Percentiles rank a stretch among this genome's conserved stretches.
These are phyloP conservation scores for Forbesichthys papilliferus DNA, from an alignment of 2,113 vertebrate genomes.

Conservation along the genomic window DNA sequence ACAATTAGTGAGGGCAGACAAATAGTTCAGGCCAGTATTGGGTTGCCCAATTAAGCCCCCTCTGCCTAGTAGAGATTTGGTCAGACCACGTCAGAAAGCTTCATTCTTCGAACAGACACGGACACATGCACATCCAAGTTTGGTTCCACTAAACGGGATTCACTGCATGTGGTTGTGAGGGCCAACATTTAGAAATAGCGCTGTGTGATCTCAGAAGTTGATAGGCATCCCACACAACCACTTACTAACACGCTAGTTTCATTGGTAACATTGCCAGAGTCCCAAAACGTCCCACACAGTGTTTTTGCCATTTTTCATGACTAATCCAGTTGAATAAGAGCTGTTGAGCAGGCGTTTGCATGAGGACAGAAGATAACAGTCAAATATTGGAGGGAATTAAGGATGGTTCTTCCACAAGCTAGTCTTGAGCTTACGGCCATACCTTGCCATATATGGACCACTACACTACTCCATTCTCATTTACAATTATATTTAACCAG, in stretches of 20 bases:
- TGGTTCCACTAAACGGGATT: constrained; percentile 8
- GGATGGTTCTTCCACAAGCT: constrained; percentile 25
- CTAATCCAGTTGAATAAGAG: constrained; percentile 37
- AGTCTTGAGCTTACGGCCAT: constrained; percentile 47
- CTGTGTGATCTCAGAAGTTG: background rate
- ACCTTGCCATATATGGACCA: constrained; percentile 33
- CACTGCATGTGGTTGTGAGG: constrained; percentile 11
- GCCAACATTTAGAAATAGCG: background rate
- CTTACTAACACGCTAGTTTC: background rate
- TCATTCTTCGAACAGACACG: background rate
- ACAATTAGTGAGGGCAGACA: background rate
- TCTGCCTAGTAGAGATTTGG: constrained; percentile 12
- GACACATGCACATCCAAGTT: constrained; percentile 9
- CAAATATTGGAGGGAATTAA: constrained; percentile 22
- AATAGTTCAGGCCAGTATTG: constrained; percentile 31
- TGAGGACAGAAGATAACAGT: constrained; percentile 26
- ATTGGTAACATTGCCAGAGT: background rate
- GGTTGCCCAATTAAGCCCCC: constrained; percentile 40
- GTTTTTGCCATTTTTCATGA: constrained; percentile 26
- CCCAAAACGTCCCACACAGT: constrained; percentile 11
- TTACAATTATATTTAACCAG: no score
- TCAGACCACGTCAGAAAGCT: constrained; percentile 15
- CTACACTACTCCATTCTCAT: constrained; percentile 8
- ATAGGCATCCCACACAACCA: background rate
- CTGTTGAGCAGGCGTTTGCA: constrained; percentile 20